Evolutionary conservation across 2,797 vertebrate genomes (phyloP).

Genomic region (Cyclopterus lumpus): DNA sequence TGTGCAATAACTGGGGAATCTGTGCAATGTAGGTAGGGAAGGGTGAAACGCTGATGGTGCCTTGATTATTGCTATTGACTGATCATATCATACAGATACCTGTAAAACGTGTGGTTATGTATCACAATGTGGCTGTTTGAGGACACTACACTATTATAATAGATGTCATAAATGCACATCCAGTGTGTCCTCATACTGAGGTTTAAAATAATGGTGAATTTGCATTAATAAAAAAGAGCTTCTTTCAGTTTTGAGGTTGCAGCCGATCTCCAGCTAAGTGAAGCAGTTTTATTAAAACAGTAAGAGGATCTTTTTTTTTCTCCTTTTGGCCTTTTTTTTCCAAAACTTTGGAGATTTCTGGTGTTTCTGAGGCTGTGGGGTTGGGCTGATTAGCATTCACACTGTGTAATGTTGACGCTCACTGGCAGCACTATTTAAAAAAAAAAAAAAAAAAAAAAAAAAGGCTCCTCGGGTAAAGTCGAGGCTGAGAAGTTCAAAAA

Average conservation of each 20-base stretch:
- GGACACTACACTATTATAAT: neutral
- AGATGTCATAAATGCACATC: neutral
- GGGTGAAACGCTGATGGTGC: constrained; percentile 38
- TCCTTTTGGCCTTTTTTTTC: constrained; percentile 31
- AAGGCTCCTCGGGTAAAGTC: constrained; percentile 60
- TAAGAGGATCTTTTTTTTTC: neutral
- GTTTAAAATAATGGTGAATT: neutral
- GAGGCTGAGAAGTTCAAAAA: constrained; percentile 57
- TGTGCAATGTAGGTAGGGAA: constrained; percentile 58
- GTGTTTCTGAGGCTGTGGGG: constrained; percentile 29
- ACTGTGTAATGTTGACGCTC: constrained; percentile 54
- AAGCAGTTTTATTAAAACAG: constrained; percentile 24
- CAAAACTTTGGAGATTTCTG: constrained; percentile 52
- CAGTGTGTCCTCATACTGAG: neutral
- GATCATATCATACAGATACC: constrained; percentile 6
- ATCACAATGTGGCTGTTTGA: neutral
- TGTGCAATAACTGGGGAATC: constrained; percentile 69
- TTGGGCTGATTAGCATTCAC: constrained; percentile 67
- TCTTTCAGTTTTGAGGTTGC: neutral
- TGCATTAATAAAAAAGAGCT: neutral
- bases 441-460: too few relatives aligned
- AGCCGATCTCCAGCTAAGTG: neutral
- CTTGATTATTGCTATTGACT: constrained; percentile 23
- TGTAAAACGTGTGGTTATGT: neutral
- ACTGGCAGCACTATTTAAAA: constrained; percentile 61